These are phyloP conservation scores for Leucoraja erinaceus DNA, from an alignment of 2,113 vertebrate species.

Conservation along the genomic window DNA sequence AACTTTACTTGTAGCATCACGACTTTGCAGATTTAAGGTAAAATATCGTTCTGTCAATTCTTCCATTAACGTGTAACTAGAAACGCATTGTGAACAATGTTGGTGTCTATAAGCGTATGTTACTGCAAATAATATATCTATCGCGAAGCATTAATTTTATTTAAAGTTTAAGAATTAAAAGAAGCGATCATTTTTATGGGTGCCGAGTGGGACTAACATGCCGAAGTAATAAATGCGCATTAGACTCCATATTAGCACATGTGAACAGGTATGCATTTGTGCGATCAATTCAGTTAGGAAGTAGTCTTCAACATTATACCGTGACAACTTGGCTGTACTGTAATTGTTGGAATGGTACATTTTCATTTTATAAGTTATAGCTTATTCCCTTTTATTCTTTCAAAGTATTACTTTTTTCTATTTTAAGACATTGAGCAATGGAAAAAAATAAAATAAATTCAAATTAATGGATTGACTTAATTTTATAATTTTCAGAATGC, in stretches of 20 bases:
- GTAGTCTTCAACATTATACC: background rate
- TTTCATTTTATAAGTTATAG: background rate
- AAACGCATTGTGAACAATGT: background rate
- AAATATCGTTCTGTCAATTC: background rate
- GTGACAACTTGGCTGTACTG: background rate
- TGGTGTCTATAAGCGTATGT: background rate
- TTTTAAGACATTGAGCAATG: background rate
- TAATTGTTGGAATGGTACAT: background rate
- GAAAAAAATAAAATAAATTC: background rate
- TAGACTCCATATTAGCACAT: background rate
- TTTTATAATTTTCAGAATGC: background rate
- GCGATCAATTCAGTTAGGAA: background rate
- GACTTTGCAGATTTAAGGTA: background rate
- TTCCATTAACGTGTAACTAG: background rate
- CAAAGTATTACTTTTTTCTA: background rate
- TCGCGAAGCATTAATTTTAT: background rate
- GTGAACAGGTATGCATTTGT: background rate
- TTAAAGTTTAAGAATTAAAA: conserved; percentile 10
- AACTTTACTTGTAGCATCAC: background rate
- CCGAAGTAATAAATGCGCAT: background rate
- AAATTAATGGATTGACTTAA: background rate
- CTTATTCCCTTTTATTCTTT: background rate
- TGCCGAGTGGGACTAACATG: background rate
- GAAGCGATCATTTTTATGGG: background rate
- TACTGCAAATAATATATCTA: background rate